Evolutionary conservation across 2,888 invertebrate genomes (phyloP), one percentile per base, ranked within the genome.

Genomic region (Catocala nupta): DNA sequence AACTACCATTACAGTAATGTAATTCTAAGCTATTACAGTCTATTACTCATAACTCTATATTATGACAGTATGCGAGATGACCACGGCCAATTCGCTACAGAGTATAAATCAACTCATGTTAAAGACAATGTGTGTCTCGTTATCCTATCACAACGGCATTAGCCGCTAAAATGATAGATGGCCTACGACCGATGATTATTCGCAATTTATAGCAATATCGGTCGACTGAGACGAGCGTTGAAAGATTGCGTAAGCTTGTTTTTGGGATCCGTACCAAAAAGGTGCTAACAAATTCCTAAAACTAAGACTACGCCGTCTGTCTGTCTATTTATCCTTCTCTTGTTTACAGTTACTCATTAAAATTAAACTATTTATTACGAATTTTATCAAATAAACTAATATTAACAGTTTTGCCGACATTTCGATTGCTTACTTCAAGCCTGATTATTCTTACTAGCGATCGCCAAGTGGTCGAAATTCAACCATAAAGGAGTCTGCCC

Each of bases 131-230:
- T 54, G 55, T 44, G 11, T 55, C 73, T 64, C 5, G 43, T 68
- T 68, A 65, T 33, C 25, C 65, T 64, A 60, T 70, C 65, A 58
- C 52, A 65, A 65, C 54, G 10, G 2, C 63, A 68, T 73, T 73
- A 66, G 54, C 33, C 4, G 36, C 7, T 63, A 39, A 56, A 54
- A 74, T 77, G 77, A 71, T 74, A 59, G 68, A 75, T 77, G 75
- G 50, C 48, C 56, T 25, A 16, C 11, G 11, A 55, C 25, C 48
- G 39, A 57, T 66, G 55, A 73, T 73, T 73, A 76, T 65, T 60
- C 47, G 50, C 63, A 59, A 69, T 67, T 73, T 60, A 65, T 34
- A 45, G 52, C 45, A 39, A 57, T 53, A 55, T 5, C 25, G 25
- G 25, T 42, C 13, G 42, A 42, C 44, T 11, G 8, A 34, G 44